Percentiles rank a stretch among this genome's conserved stretches.
Conservation (phyloP, 2,113 vertebrate genomes). For the Hemicordylus capensis region DNA sequence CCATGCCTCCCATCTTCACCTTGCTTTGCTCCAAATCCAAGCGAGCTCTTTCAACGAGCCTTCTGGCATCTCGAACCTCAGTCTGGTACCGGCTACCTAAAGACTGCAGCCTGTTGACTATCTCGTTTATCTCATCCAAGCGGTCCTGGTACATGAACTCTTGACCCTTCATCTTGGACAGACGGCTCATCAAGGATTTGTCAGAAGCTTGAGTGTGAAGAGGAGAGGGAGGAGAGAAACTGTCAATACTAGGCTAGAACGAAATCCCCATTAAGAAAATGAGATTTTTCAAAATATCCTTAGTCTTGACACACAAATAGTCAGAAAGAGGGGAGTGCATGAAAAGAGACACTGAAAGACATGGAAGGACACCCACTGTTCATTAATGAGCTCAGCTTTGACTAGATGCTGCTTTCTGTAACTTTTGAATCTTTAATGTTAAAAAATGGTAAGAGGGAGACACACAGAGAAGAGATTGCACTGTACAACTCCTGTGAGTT, state of each 20-base stretch:
- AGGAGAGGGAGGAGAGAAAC: not conserved
- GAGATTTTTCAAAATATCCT: not conserved
- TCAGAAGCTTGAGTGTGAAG: conserved; percentile 68
- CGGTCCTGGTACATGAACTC: conserved; percentile 62
- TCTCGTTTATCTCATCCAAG: conserved; percentile 72
- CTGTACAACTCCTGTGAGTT: no score
- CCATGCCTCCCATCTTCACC: conserved; percentile 63
- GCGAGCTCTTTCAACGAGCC: conserved; percentile 74
- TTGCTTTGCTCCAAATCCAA: conserved; percentile 73
- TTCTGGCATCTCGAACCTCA: conserved; percentile 67
- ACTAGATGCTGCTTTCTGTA: not conserved
- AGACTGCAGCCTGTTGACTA: conserved; percentile 34
- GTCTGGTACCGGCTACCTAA: conserved; percentile 69
- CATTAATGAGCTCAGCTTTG: not conserved
- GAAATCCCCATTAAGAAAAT: not conserved
- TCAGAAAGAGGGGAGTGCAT: not conserved
- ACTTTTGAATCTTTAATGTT: no score
- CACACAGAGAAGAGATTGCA: no score
- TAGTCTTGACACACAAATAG: no score
- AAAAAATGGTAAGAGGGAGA: no score
- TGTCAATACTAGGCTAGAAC: not conserved
- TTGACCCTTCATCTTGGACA: conserved; percentile 73
- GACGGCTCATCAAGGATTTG: conserved; percentile 70
- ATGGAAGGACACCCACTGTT: not conserved
- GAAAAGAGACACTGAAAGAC: not conserved